Percentiles rank a stretch among this genome's conserved stretches.
Conservation (phyloP, 2,797 vertebrate genomes). For the Pampus argenteus region DNA sequence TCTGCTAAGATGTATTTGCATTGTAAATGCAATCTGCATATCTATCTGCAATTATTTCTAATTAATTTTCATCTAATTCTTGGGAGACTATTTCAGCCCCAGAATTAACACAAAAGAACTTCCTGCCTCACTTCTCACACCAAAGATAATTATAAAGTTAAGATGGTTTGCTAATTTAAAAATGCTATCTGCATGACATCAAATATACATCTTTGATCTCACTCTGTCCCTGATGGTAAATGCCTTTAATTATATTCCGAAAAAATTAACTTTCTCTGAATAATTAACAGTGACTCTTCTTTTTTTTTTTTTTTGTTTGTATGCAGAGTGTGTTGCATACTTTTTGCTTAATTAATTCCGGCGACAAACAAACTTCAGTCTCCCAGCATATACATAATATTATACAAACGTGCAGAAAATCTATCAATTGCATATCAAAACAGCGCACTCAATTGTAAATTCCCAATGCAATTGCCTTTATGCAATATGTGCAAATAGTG, state of each 20-base stretch:
- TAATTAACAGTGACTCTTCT: slow-evolving; percentile 80
- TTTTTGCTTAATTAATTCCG: slow-evolving; percentile 74
- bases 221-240: slow-evolving; percentile 82
- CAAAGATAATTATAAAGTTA: slow-evolving; percentile 86
- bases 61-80: slow-evolving; percentile 85
- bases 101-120: slow-evolving; percentile 85
- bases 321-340: slow-evolving; percentile 59
- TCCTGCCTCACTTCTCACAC: slow-evolving; percentile 79
- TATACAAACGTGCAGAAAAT: slow-evolving; percentile 59
- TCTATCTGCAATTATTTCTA: slow-evolving; percentile 82
- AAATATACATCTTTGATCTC: slow-evolving; percentile 86
- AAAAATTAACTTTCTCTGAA: slow-evolving; percentile 82
- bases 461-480: slow-evolving; percentile 55
- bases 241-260: slow-evolving; percentile 83
- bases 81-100: slow-evolving; percentile 79
- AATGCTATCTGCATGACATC: slow-evolving; percentile 83
- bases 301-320: slow-evolving; percentile 77
- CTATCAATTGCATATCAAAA: slow-evolving; percentile 67
- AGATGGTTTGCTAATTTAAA: slow-evolving; percentile 84
- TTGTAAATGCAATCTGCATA: slow-evolving; percentile 80
- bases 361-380: slow-evolving; percentile 75
- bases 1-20: slow-evolving; percentile 73
- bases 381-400: slow-evolving; percentile 64
- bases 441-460: slow-evolving; percentile 50
- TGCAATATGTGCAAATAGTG: slow-evolving; percentile 59